Conservation (phyloP, 2,888 invertebrate genomes). For the Andrena dorsata region DNA sequence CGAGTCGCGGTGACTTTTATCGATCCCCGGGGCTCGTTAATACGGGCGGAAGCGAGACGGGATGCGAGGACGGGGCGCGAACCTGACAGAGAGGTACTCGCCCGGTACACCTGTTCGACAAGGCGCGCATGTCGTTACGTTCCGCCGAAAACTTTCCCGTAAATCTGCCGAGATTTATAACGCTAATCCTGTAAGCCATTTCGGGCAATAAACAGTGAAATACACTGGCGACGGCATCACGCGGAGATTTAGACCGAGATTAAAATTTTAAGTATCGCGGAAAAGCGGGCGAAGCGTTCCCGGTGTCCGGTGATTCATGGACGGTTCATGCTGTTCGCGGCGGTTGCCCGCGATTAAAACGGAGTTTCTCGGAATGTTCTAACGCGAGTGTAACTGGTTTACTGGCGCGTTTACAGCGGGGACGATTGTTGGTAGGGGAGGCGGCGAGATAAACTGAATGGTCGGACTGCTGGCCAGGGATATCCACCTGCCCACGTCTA, state of each 20-base stretch:
- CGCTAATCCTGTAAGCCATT: conserved; percentile 44
- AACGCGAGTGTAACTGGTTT: conserved; percentile 2
- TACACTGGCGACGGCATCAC: conserved; percentile 9
- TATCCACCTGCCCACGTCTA: conserved; percentile 3
- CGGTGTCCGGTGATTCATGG: conserved; percentile 39
- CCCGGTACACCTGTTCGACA: conserved; percentile 12
- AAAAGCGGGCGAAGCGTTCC: conserved; percentile 42
- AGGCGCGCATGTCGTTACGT: conserved; percentile 4
- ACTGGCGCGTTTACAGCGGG: background rate
- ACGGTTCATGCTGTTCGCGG: background rate
- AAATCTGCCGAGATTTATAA: conserved; percentile 37
- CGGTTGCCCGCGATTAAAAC: background rate
- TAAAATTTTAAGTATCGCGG: conserved; percentile 52
- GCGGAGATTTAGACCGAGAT: conserved; percentile 50
- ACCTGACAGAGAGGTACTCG: background rate
- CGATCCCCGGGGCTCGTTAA: conserved; percentile 36
- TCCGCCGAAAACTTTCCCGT: conserved; percentile 16
- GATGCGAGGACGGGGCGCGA: background rate
- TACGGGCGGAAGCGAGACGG: conserved; percentile 4
- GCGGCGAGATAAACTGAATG: conserved; percentile 1
- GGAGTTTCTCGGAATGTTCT: conserved; percentile 16
- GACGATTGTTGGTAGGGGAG: background rate
- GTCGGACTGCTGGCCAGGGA: background rate
- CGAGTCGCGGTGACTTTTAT: conserved; percentile 39
- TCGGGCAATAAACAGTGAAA: conserved; percentile 38